phyloP scores from a whole-genome alignment of 64 coral and sea anemone species.

The Acropora yongei region DNA sequence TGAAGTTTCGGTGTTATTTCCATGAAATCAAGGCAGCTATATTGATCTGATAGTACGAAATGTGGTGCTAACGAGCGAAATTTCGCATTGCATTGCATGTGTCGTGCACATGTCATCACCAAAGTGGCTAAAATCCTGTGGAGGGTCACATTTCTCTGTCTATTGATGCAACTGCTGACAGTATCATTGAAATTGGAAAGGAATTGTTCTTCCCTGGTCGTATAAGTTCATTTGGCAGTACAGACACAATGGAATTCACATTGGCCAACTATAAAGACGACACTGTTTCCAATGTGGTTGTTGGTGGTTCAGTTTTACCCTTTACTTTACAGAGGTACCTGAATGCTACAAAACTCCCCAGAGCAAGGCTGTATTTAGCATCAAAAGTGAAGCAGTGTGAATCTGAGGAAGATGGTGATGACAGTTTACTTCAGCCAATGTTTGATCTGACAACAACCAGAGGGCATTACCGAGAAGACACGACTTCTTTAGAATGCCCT shows the following conservation, averaged over 20 bases:
- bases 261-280: slow-evolving; percentile 71
- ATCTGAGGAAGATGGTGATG: slow-evolving; percentile 58
- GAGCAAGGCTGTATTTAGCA: slow-evolving; percentile 57
- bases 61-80: too few species aligned
- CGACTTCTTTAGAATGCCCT: slow-evolving; percentile 33
- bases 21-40: too few species aligned
- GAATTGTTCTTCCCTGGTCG: slow-evolving; percentile 60
- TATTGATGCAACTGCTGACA: slow-evolving; percentile 43
- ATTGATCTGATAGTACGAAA: too few species aligned
- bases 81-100: too few species aligned
- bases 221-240: slow-evolving; percentile 48
- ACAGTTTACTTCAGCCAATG: slow-evolving; percentile 61
- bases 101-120: too few species aligned
- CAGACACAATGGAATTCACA: slow-evolving; percentile 51
- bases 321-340: slow-evolving; percentile 65
- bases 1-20: too few species aligned
- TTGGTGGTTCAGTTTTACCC: slow-evolving; percentile 48
- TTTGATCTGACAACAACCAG: slow-evolving; percentile 53
- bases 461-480: slow-evolving; percentile 57
- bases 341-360: slow-evolving; percentile 58
- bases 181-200: slow-evolving; percentile 67
- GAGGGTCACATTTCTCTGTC: slow-evolving; percentile 10
- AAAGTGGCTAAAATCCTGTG: too few species aligned
- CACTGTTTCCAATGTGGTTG: slow-evolving; percentile 38
- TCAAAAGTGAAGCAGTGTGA: slow-evolving; percentile 60